A percentile compares a stretch with the other conserved stretches of the same genome.
phyloP scores from a whole-genome alignment of 2,113 vertebrate genomes.

The Steatornis caripensis region DNA sequence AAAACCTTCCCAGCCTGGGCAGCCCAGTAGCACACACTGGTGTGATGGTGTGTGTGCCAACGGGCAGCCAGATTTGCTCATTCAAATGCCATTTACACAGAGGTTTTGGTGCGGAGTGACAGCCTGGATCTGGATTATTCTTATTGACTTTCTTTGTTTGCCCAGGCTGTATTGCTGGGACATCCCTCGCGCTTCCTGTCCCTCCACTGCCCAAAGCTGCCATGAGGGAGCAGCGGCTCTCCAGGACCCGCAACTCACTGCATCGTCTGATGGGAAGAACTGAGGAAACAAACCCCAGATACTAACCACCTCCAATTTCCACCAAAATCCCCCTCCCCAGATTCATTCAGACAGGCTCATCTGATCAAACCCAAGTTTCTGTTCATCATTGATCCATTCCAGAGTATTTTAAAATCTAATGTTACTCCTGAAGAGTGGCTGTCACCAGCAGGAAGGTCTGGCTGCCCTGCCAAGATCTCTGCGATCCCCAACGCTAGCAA shows the following conservation, averaged over 20 bases:
- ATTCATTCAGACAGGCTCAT: not conserved
- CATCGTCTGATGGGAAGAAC: not conserved
- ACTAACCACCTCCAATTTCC: not conserved
- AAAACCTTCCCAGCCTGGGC: not conserved
- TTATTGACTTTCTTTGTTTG: not conserved
- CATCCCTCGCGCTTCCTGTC: accelerated
- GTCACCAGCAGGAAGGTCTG: not conserved
- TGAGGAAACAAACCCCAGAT: not conserved
- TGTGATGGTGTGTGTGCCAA: not conserved
- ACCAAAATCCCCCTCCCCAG: not conserved
- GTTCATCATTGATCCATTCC: not conserved
- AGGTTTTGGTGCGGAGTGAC: not conserved
- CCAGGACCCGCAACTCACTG: not conserved
- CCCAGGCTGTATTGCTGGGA: not conserved
- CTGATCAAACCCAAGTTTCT: not conserved
- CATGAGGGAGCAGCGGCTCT: accelerated
- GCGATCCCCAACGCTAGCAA: not conserved
- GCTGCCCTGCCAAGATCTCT: not conserved
- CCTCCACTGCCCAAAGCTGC: not conserved
- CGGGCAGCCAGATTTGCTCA: not conserved
- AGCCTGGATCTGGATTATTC: not conserved
- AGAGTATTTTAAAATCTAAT: not conserved
- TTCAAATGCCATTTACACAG: accelerated
- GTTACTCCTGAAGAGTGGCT: not conserved
- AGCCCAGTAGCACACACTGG: accelerated